phyloP scores from a whole-genome alignment of 1,140 invertebrate species.

The Papilio xuthus region DNA sequence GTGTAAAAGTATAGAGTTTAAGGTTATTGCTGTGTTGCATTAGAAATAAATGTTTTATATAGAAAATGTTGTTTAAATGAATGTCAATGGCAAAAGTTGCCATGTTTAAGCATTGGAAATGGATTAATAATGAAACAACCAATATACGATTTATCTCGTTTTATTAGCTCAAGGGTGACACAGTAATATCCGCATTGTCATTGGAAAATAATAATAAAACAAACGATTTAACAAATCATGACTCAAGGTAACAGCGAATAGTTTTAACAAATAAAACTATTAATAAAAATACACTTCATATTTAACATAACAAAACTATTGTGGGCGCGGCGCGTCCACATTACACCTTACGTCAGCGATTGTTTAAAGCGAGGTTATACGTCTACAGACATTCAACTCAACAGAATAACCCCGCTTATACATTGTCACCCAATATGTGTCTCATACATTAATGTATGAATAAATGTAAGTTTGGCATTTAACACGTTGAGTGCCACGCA shows the following conservation, averaged over 20 bases:
- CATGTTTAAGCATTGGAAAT: background rate
- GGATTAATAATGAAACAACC: constrained; percentile 61
- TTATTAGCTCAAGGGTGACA: constrained; percentile 80
- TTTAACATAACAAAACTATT: constrained; percentile 65
- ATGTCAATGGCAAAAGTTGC: background rate
- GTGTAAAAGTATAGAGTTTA: constrained; percentile 38
- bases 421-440: constrained; percentile 56
- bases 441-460: constrained; percentile 54
- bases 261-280: constrained; percentile 79
- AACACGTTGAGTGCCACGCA: too few relatives aligned
- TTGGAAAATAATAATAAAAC: constrained; percentile 78
- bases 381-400: constrained; percentile 35
- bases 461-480: constrained; percentile 68
- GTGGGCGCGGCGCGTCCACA: constrained; percentile 33
- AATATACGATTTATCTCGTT: constrained; percentile 75
- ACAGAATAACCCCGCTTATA: constrained; percentile 52
- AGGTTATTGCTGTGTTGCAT: constrained; percentile 18
- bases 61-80: constrained; percentile 24
- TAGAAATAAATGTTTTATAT: constrained; percentile 29
- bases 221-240: constrained; percentile 80
- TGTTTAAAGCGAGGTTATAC: constrained; percentile 42
- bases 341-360: constrained; percentile 17
- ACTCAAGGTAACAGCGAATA: constrained; percentile 79
- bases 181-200: constrained; percentile 78
- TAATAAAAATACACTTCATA: constrained; percentile 73